Evolutionary conservation across 2,797 vertebrate species (phyloP).

Genomic region (Tarsius wallacei): DNA sequence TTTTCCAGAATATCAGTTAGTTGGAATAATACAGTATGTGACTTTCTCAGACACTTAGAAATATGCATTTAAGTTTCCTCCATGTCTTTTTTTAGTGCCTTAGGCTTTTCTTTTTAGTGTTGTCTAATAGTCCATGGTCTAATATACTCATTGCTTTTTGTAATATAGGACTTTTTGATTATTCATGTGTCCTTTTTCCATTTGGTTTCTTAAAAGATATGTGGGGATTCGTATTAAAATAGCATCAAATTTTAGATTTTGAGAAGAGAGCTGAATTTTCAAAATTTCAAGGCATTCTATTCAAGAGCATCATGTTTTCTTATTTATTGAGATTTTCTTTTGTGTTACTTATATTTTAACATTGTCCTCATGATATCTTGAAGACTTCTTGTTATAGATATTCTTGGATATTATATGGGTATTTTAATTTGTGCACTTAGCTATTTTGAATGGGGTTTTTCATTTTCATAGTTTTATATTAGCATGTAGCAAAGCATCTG

Average conservation of each 20-base stretch:
- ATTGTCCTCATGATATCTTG: not conserved
- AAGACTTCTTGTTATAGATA: conserved; percentile 12
- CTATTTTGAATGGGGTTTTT: conserved; percentile 32
- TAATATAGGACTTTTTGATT: not conserved
- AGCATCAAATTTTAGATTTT: not conserved
- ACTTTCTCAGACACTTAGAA: not conserved
- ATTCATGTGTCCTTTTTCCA: not conserved
- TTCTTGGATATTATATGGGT: not conserved
- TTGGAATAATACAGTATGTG: not conserved
- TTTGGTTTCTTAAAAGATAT: conserved; percentile 38
- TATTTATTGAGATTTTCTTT: conserved; percentile 38
- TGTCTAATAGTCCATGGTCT: not conserved
- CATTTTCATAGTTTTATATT: conserved; percentile 45
- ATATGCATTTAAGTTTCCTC: not conserved
- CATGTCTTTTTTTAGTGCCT: not conserved
- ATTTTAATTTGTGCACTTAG: not conserved
- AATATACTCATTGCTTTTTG: not conserved
- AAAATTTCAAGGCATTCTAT: not conserved
- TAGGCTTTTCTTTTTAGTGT: not conserved
- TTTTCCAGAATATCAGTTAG: not conserved
- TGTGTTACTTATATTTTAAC: conserved; percentile 29
- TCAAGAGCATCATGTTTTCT: not conserved
- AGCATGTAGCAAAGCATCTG: not conserved
- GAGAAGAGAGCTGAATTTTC: not conserved
- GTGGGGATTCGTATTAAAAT: not conserved